Percentiles rank a stretch among this genome's conserved stretches.
phyloP scores from a whole-genome alignment of 2,888 invertebrate species.

The Clistopyga incitator region DNA sequence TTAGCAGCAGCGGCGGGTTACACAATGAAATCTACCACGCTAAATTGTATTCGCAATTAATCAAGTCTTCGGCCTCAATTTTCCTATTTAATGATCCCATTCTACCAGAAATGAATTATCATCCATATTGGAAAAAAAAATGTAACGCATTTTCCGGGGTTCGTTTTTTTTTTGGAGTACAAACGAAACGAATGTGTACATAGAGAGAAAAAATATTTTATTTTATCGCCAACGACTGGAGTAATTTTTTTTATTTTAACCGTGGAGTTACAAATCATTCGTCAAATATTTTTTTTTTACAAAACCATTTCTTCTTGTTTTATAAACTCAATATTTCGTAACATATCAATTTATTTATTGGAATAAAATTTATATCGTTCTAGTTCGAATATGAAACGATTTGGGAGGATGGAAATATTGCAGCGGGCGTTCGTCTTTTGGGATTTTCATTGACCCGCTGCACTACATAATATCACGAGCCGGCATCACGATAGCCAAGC shows the following conservation, averaged over 20 bases:
- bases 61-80: slow-evolving; percentile 8
- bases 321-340: too few relatives aligned
- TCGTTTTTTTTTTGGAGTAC: background rate
- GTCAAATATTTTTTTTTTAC: too few relatives aligned
- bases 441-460: background rate
- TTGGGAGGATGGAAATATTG: slow-evolving; percentile 2
- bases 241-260: too few relatives aligned
- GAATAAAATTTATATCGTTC: too few relatives aligned
- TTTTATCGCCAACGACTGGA: too few relatives aligned
- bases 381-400: too few relatives aligned
- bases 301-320: too few relatives aligned
- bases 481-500: slow-evolving; percentile 26
- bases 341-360: too few relatives aligned
- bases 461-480: background rate
- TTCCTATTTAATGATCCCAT: background rate
- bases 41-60: slow-evolving; percentile 37
- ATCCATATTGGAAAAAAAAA: background rate
- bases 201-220: too few relatives aligned
- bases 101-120: slow-evolving; percentile 1
- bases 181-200: too few relatives aligned
- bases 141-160: background rate
- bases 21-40: slow-evolving; percentile 38
- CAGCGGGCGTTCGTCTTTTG: slow-evolving; percentile 11
- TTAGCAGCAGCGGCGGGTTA: slow-evolving; percentile 34
- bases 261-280: too few relatives aligned